Percentiles rank a stretch among this genome's conserved stretches.
Evolutionary conservation across 2,113 vertebrate species (phyloP).

Genomic region (Falco punctatus): DNA sequence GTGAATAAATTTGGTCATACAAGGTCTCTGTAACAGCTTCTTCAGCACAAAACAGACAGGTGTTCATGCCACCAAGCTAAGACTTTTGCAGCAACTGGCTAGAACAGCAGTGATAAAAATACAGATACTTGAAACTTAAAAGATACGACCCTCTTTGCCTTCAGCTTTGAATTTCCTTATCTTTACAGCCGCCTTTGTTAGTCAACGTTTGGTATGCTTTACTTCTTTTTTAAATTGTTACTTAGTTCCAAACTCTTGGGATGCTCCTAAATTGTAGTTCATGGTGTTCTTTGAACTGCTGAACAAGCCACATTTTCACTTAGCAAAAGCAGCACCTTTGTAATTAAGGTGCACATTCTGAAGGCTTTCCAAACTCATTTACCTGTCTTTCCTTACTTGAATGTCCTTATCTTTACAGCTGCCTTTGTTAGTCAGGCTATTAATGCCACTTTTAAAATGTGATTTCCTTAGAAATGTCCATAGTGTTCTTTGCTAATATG

Average conservation of each 20-base stretch:
- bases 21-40: not conserved
- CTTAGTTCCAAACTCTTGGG: not conserved
- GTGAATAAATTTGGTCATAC: not conserved
- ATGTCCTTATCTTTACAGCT: not conserved
- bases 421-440: not conserved
- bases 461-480: not conserved
- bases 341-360: not conserved
- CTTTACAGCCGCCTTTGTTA: not conserved
- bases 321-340: not conserved
- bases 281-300: not conserved
- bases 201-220: not conserved
- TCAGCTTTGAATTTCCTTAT: not conserved
- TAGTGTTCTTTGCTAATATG: conserved; percentile 1
- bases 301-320: not conserved
- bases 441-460: not conserved
- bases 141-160: not conserved
- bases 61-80: not conserved
- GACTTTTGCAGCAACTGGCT: not conserved
- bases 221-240: not conserved
- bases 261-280: not conserved
- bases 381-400: not conserved
- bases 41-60: not conserved
- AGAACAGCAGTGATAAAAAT: not conserved
- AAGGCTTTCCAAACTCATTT: not conserved
- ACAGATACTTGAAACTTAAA: not conserved